Conservation (phyloP, 2,888 invertebrate species). For the Epistrophe grossulariae region DNA sequence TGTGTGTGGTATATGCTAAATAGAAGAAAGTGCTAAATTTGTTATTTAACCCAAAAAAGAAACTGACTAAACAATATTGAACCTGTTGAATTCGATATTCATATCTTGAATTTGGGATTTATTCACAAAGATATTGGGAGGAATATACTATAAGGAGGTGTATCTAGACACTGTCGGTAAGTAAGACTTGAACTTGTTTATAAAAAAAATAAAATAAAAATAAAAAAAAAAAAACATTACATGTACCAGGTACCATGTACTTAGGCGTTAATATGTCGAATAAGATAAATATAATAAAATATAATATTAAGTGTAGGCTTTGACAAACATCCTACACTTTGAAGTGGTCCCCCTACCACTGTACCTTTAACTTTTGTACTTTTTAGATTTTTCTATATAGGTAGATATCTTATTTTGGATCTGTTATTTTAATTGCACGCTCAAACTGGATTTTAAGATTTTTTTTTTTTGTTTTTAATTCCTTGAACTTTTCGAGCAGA, state of each 20-base stretch:
- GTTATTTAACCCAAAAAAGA: conserved; percentile 45
- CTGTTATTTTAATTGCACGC: conserved; percentile 46
- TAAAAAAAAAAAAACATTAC: not conserved
- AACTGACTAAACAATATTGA: conserved; percentile 41
- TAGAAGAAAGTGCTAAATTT: conserved; percentile 49
- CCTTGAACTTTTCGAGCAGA: conserved; percentile 9
- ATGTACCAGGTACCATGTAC: not conserved
- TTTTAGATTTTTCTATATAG: not conserved
- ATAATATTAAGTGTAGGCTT: conserved; percentile 61
- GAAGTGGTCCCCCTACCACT: not conserved
- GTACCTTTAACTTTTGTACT: not conserved
- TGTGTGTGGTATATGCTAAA: conserved; percentile 29
- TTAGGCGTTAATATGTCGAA: conserved; percentile 43
- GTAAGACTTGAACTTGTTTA: conserved; percentile 55
- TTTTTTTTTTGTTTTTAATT: conserved; percentile 25
- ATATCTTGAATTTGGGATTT: conserved; percentile 60
- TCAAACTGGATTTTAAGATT: conserved; percentile 57
- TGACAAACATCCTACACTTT: conserved; percentile 62
- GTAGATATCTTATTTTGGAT: conserved; percentile 6
- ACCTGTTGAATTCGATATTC: conserved; percentile 48
- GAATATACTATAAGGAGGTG: conserved; percentile 48
- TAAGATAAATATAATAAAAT: conserved; percentile 31
- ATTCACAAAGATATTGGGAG: conserved; percentile 39
- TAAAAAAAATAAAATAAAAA: not conserved
- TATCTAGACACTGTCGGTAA: conserved; percentile 49